phyloP scores from a whole-genome alignment of 35 echinoderm and acorn worm species.

The Ophiothrix spiculata region DNA sequence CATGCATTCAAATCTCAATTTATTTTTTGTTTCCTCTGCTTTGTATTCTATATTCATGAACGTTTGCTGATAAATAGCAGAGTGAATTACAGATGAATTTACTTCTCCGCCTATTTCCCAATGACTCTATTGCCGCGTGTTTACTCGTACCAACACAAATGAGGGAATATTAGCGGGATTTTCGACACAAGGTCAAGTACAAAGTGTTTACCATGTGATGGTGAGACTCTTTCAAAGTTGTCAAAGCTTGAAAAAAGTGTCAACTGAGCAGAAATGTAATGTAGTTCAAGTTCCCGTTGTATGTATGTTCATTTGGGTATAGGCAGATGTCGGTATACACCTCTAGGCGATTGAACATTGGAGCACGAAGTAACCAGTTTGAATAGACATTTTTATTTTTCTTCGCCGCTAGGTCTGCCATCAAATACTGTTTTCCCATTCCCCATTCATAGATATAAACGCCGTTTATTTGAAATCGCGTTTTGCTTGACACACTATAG shows the following conservation, averaged over 20 bases:
- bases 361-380: not conserved
- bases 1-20: not conserved
- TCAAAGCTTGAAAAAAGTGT: too few species aligned
- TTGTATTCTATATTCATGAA: not conserved
- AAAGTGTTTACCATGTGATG: slow-evolving; percentile 1
- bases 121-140: not conserved
- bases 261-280: not conserved
- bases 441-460: slow-evolving; percentile 8
- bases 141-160: slow-evolving; percentile 2
- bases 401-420: not conserved
- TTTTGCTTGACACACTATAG: not conserved
- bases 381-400: not conserved
- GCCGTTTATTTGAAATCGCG: not conserved
- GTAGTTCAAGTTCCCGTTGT: too few species aligned
- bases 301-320: not conserved
- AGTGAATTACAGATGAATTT: slow-evolving; percentile 3
- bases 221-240: not conserved
- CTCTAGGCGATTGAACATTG: not conserved
- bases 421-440: not conserved
- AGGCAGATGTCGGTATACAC: slow-evolving; percentile 8
- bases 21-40: not conserved
- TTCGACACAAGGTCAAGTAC: not conserved
- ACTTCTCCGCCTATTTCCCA: slow-evolving; percentile 15
- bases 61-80: slow-evolving; percentile 1
- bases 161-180: not conserved